These are phyloP conservation scores for Pocillopora verrucosa DNA, from an alignment of 64 coral and sea anemone species.

Conservation along the genomic window DNA sequence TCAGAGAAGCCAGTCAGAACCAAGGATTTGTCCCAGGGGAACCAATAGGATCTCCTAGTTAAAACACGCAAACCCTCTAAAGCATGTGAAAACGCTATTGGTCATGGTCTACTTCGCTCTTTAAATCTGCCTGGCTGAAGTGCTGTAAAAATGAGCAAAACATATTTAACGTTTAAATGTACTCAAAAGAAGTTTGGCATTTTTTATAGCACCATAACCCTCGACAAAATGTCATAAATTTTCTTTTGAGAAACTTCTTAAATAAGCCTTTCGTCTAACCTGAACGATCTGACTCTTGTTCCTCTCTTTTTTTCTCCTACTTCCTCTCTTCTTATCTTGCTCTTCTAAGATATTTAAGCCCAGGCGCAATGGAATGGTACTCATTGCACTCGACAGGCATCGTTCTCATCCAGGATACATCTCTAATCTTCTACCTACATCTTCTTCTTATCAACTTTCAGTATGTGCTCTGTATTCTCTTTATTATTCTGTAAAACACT, in stretches of 20 bases:
- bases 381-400: constrained; percentile 13
- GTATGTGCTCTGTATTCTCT: background rate
- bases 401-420: background rate
- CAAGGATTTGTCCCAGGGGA: no score
- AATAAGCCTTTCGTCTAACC: background rate
- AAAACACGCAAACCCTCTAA: no score
- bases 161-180: no score
- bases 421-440: background rate
- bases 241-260: background rate
- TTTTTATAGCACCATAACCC: no score
- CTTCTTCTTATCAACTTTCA: constrained; percentile 11
- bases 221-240: no score
- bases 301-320: background rate
- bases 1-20: no score
- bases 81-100: no score
- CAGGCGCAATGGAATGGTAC: background rate
- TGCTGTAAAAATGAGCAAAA: no score
- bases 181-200: no score
- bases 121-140: no score
- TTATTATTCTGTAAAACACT: background rate
- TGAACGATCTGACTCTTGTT: background rate
- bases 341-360: constrained; percentile 14
- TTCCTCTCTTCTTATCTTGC: constrained; percentile 3
- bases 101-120: no score
- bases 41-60: no score